These are phyloP conservation scores for Molossus alvarezi DNA, from an alignment of 2,797 vertebrate genomes.

Conservation along the genomic window DNA sequence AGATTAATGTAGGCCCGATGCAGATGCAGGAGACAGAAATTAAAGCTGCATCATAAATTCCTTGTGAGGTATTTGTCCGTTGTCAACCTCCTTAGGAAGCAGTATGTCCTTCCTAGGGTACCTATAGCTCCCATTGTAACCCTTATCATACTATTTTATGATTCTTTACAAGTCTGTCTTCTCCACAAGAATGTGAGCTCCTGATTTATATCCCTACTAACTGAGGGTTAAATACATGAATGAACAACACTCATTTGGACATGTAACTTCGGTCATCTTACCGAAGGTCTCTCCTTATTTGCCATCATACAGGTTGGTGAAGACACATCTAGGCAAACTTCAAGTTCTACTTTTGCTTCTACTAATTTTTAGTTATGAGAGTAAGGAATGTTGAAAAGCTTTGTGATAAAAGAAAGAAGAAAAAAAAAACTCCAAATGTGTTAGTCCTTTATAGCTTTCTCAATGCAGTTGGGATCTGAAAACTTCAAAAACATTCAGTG, in stretches of 20 bases:
- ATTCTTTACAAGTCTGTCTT: neutral
- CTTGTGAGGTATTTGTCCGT: neutral
- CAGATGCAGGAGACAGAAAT: slow-evolving; percentile 43
- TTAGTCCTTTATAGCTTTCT: slow-evolving; percentile 1
- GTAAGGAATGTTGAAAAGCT: neutral
- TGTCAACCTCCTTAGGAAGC: neutral
- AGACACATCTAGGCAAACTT: neutral
- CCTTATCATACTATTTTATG: neutral
- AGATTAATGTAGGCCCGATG: neutral
- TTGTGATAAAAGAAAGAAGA: neutral
- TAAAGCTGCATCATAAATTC: slow-evolving; percentile 27
- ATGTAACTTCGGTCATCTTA: neutral
- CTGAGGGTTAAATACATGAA: neutral
- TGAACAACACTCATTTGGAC: neutral
- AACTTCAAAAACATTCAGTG: slow-evolving; percentile 63
- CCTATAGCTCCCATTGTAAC: neutral
- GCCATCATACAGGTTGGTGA: neutral
- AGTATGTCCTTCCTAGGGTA: neutral
- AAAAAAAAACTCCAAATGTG: neutral
- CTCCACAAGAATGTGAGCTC: neutral
- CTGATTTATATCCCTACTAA: neutral
- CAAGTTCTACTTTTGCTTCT: neutral
- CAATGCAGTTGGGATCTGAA: slow-evolving; percentile 55
- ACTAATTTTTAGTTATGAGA: neutral
- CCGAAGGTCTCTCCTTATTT: neutral